A percentile compares a stretch with the other conserved stretches of the same genome.
These are phyloP conservation scores for Nipponacmea schrenckii DNA, from an alignment of 2,888 invertebrate species.

Conservation along the genomic window DNA sequence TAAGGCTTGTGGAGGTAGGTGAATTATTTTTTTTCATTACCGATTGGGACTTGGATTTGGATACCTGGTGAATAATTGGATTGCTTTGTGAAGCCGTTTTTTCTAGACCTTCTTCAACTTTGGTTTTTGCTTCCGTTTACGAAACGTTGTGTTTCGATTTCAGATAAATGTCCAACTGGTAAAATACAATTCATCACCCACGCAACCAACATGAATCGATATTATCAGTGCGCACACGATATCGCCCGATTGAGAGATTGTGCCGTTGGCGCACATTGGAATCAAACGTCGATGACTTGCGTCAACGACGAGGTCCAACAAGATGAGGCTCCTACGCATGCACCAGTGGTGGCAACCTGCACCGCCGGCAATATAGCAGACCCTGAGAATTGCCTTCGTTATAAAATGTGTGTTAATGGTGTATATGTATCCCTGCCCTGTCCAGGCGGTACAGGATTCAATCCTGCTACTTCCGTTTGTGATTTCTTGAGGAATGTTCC, in stretches of 20 bases:
- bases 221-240: slow-evolving; percentile 28
- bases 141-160: no score
- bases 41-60: no score
- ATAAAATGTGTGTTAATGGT: not conserved
- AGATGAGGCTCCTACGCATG: not conserved
- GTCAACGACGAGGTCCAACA: not conserved
- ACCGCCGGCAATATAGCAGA: not conserved
- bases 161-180: slow-evolving; percentile 24
- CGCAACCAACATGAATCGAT: slow-evolving; percentile 16
- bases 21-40: no score
- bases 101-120: no score
- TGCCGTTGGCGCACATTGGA: slow-evolving; percentile 20
- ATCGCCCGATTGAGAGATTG: slow-evolving; percentile 22
- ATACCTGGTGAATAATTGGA: no score
- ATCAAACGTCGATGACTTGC: slow-evolving; percentile 16
- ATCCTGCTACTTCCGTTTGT: not conserved
- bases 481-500: not conserved
- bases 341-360: not conserved
- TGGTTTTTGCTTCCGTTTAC: no score
- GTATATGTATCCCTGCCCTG: not conserved
- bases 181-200: slow-evolving; percentile 14
- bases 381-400: not conserved
- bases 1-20: slow-evolving; percentile 24
- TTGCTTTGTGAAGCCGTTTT: no score
- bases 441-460: not conserved